Evolutionary conservation across 2,113 vertebrate genomes (phyloP), one percentile per base, ranked within the genome.

Genomic region (Microtus pennsylvanicus): DNA sequence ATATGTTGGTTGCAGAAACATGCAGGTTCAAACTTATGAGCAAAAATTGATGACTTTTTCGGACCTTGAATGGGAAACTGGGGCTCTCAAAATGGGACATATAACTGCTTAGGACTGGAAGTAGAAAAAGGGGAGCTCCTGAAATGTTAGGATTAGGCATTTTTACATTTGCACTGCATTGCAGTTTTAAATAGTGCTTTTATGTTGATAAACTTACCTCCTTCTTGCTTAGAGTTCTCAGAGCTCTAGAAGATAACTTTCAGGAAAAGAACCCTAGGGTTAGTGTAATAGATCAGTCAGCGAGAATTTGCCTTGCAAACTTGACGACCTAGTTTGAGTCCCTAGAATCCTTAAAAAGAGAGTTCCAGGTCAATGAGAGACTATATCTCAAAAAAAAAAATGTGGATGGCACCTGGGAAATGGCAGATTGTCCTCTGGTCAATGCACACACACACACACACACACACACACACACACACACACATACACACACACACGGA

Each of bases 201-300:
- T 52, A 81, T 94, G 17, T 91, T 96, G 52, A 91, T 80, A 78
- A 89, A 81, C 1, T 78, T 91, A 38, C 7, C 9, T 92, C 78
- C 28, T 67, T 94, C 89, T 94, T 70, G 82, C 33, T 89, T 89
- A 90, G 12, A 12, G 22, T 19, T 19, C 16, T 80, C 17, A 86
- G 96, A 55, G 67, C 30, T 38, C 45, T n/a, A 83, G 35, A 90
- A 94, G 33, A 90, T 75, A 47, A 69, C 58, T 80, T 30, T 50
- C 58, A 81, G 81, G 77, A 74, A 81, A 72, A 70, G 12, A 82
- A 72, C 76, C 38, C 13, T 47, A 72, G 22, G 22, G 55, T n/a
- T 42, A 24, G 22, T 38, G 22, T 38, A 13, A 58, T 17, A 76
- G n/a, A 61, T 28, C 22, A 61, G 13, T 16, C 35, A 26, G 22